Evolutionary conservation across 2,888 invertebrate species (phyloP).

Genomic region (Ormyrus nitidulus): DNA sequence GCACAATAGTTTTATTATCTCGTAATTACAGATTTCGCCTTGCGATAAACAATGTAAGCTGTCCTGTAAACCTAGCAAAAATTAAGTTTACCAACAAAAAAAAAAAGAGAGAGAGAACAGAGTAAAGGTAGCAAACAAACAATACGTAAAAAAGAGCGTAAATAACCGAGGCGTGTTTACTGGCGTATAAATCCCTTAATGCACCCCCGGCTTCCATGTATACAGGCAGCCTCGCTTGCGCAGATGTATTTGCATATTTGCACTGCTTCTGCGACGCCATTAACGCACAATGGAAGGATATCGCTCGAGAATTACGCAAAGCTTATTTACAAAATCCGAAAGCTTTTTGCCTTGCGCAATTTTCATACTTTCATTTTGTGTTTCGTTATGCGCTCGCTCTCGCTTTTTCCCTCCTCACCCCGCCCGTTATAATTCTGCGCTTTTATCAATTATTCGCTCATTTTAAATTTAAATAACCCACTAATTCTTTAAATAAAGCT

Average conservation of each 20-base stretch:
- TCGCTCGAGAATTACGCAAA: constrained; percentile 56
- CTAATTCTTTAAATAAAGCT: neutral
- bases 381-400: neutral
- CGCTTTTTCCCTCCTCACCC: neutral
- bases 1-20: neutral
- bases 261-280: constrained; percentile 52
- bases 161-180: constrained; percentile 56
- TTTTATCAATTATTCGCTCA: constrained; percentile 38
- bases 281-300: constrained; percentile 58
- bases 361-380: constrained; percentile 34
- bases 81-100: constrained; percentile 34
- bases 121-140: constrained; percentile 7
- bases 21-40: constrained; percentile 23
- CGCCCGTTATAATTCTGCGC: neutral
- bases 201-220: constrained; percentile 47
- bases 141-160: constrained; percentile 49
- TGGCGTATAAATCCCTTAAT: constrained; percentile 58
- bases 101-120: neutral
- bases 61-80: constrained; percentile 27
- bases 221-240: constrained; percentile 8
- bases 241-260: constrained; percentile 59
- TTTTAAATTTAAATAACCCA: constrained; percentile 20
- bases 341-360: constrained; percentile 39
- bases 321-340: constrained; percentile 54
- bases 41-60: constrained; percentile 21